These are phyloP conservation scores for Drosophila takahashii DNA, from an alignment of 1,140 invertebrate genomes.

Conservation along the genomic window DNA sequence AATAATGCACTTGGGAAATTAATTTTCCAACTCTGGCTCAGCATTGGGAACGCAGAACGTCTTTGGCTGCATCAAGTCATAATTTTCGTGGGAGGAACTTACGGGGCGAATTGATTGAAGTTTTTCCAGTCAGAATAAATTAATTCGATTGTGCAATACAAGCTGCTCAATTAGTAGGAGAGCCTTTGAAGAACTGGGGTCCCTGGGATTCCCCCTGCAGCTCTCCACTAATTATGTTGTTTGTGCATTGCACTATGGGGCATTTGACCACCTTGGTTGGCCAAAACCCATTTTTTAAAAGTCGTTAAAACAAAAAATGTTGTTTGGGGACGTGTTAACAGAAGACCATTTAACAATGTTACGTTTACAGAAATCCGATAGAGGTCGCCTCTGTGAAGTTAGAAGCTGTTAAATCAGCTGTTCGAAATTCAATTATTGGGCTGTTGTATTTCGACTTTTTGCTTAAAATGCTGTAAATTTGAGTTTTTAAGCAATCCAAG, in stretches of 20 bases:
- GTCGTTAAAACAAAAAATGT: too few relatives aligned
- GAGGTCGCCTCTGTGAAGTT: too few relatives aligned
- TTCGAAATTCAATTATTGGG: too few relatives aligned
- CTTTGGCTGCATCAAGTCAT: constrained; percentile 39
- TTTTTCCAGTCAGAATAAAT: constrained; percentile 45
- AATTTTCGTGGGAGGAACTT: constrained; percentile 28
- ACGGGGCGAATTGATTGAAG: constrained; percentile 33
- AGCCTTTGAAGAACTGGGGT: constrained; percentile 20
- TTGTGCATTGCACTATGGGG: constrained; percentile 49
- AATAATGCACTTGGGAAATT: constrained; percentile 79
- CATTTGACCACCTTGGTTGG: too few relatives aligned
- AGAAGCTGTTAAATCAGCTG: too few relatives aligned
- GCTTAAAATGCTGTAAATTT: too few relatives aligned
- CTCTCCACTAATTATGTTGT: constrained; percentile 70
- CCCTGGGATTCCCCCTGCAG: constrained; percentile 15
- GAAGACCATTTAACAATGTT: too few relatives aligned
- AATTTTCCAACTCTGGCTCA: constrained; percentile 46
- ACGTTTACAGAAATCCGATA: too few relatives aligned
- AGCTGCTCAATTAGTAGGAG: constrained; percentile 62
- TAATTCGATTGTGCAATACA: constrained; percentile 59
- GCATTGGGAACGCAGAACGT: constrained; percentile 11
- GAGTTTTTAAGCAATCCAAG: too few relatives aligned
- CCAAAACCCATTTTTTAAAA: too few relatives aligned
- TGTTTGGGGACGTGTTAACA: too few relatives aligned
- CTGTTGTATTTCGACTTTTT: too few relatives aligned